phyloP scores from a whole-genome alignment of 1,140 invertebrate species.

The Nautilus pompilius region DNA sequence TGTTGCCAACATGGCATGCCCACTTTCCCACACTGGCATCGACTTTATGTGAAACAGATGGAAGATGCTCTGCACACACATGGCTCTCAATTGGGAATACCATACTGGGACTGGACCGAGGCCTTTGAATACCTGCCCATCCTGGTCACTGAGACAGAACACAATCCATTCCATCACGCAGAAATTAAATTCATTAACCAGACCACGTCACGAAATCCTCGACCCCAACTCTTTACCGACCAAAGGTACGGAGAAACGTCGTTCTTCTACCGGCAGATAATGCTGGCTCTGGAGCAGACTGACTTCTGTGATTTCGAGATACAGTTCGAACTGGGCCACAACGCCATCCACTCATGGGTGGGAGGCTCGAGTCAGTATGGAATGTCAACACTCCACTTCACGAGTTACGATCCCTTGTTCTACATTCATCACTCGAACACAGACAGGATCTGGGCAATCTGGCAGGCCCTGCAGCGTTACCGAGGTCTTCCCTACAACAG shows the following conservation, averaged over 20 bases:
- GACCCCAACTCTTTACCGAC: background rate
- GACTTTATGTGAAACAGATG: constrained; percentile 10
- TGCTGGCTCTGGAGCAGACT: constrained; percentile 21
- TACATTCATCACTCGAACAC: constrained; percentile 12
- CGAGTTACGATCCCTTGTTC: constrained; percentile 26
- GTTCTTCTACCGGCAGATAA: constrained; percentile 11
- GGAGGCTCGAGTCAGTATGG: constrained; percentile 19
- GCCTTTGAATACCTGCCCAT: constrained; percentile 12
- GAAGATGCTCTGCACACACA: constrained; percentile 1
- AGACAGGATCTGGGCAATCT: background rate
- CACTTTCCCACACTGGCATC: constrained; percentile 26
- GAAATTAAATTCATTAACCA: constrained; percentile 7
- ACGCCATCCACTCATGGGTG: constrained; percentile 21
- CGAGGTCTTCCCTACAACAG: constrained; percentile 18
- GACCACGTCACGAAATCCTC: constrained; percentile 7
- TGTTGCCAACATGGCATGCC: constrained; percentile 23
- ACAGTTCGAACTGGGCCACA: constrained; percentile 16
- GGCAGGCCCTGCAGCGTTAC: constrained; percentile 15
- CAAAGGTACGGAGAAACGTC: background rate
- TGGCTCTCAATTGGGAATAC: background rate
- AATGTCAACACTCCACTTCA: constrained; percentile 26
- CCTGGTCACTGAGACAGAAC: constrained; percentile 10
- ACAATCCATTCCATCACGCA: constrained; percentile 20
- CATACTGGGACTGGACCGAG: constrained; percentile 7
- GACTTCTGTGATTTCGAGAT: constrained; percentile 26